Base-by-base conservation (phyloP, 2,888 invertebrate species). In the Drosophila diplacantha region DNA sequence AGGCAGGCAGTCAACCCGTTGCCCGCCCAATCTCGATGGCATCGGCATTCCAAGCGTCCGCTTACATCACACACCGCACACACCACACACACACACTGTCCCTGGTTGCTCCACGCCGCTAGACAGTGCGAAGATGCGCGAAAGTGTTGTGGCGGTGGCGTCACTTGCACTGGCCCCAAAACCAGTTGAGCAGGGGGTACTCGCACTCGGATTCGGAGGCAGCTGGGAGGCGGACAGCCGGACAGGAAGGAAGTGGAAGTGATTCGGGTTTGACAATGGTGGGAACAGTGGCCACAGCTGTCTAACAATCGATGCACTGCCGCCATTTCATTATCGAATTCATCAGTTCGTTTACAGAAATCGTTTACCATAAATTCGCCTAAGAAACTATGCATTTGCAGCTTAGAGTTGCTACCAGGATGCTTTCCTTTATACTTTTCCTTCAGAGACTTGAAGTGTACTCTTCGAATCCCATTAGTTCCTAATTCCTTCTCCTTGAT, bases 71-170 rank as follows among this genome's bases (percentile, higher is more conserved):
- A 58, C 44, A 44, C 29, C 12, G 5, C 14, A 20, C 38, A 38
- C 38, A 20, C 20, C 3, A 7, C 38, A 37, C 14, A 39, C 39
- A 24, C 24, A 39, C 41, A 8, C 9, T 29, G 29, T 29, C 29
- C 29, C 41, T 16, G 8, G 5, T 14, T 18, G 44, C 18, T 29
- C 44, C 46, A 46, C 29, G 20, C 29, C 71, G 76, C 60, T 78
- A 75, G 73, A 69, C 61, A 34, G 7, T 47, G 61, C 60, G 76
- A 78, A 75, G 74, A 75, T 78, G 74, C 65, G 75, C 78, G 58
- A 66, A 72, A 63, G 60, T 63, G 63, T 72, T 69, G 75, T 69
- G 68, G 38, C 49, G 44, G 44, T 68, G 50, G 49, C 47, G 53
- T 64, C 64, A 56, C 65, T 55, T 55, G 44, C 71, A 70, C 70